Conservation (phyloP, 2,113 vertebrate species). For the Sceloporus undulatus region DNA sequence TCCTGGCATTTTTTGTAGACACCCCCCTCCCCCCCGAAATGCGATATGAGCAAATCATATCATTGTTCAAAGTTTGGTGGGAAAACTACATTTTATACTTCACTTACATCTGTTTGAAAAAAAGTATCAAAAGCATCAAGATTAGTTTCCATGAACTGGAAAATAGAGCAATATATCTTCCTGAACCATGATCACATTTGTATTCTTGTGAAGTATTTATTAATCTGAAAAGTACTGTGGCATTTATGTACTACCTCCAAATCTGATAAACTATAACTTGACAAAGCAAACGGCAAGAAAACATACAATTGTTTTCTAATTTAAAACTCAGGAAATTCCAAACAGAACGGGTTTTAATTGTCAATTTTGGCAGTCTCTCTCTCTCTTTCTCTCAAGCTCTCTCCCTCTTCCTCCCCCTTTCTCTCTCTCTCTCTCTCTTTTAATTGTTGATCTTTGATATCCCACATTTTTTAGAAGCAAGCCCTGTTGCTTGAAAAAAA, state of each 20-base stretch:
- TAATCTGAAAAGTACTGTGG: constrained; percentile 30
- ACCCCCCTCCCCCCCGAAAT: background rate
- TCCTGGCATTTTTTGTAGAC: constrained; percentile 37
- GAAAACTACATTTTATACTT: constrained; percentile 11
- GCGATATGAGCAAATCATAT: constrained; percentile 25
- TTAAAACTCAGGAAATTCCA: constrained; percentile 11
- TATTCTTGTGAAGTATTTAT: background rate
- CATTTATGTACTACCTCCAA: constrained; percentile 24
- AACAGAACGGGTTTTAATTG: background rate
- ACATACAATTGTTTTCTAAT: constrained; percentile 9
- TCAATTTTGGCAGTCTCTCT: background rate
- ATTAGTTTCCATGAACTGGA: constrained; percentile 21
- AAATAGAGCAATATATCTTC: constrained; percentile 3
- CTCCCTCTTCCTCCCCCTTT: too few species aligned
- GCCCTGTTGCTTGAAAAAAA: background rate
- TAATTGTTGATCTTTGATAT: background rate
- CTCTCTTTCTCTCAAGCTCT: background rate
- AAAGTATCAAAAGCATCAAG: background rate
- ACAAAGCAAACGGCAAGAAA: constrained; percentile 3
- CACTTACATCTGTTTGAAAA: constrained; percentile 16
- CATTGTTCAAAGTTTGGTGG: constrained; percentile 32
- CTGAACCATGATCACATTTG: constrained; percentile 6
- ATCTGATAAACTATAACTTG: background rate
- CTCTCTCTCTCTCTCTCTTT: too few species aligned
- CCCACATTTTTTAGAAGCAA: background rate